Conservation (phyloP, 2,113 vertebrate genomes). For the Petaurus breviceps region DNA sequence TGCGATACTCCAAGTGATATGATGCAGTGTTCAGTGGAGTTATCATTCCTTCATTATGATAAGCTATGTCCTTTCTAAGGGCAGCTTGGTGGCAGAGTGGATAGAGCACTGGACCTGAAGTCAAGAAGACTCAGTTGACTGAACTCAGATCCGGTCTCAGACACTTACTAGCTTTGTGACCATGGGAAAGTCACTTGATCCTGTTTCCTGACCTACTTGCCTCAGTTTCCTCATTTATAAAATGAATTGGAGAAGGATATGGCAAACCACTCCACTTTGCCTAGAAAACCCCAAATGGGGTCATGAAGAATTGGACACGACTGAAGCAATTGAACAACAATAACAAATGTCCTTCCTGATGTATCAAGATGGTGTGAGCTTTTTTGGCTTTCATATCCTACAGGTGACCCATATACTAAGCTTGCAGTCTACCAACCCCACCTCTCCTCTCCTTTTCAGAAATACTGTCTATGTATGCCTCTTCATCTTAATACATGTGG, state of each 20-base stretch:
- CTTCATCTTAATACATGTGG: not conserved
- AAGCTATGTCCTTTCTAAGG: not conserved
- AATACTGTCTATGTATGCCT: not conserved
- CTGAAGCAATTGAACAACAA: not conserved
- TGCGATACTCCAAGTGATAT: not conserved
- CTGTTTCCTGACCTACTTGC: not conserved
- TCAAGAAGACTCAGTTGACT: not conserved
- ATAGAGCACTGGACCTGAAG: too few species aligned
- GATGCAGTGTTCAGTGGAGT: not conserved
- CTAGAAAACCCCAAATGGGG: not conserved
- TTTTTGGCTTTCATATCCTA: not conserved
- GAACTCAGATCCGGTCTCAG: not conserved
- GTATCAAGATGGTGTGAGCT: not conserved
- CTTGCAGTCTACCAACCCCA: not conserved
- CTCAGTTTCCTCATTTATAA: not conserved
- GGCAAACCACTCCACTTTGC: not conserved
- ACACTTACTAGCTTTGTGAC: not conserved
- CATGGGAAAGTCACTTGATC: not conserved
- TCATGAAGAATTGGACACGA: not conserved
- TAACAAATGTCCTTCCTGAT: not conserved
- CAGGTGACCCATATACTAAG: not conserved
- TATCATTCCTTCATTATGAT: not conserved
- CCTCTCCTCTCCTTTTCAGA: not conserved
- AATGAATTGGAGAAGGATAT: not conserved
- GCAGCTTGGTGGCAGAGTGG: too few species aligned